Base-by-base conservation (phyloP, 2,888 invertebrate genomes). In the Heliconius sara region DNA sequence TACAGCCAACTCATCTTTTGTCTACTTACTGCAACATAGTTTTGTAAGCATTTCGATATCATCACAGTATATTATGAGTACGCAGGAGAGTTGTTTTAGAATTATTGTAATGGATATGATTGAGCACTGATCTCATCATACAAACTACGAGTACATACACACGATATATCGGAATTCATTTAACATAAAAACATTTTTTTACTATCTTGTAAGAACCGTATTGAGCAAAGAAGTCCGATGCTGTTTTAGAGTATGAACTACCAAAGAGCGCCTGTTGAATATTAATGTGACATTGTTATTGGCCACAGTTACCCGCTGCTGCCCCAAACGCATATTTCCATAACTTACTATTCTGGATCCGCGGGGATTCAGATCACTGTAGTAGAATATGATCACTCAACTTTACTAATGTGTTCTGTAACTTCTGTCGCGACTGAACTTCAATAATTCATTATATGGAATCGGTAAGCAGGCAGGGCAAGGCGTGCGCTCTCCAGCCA, bases 251-350 rank as follows among this genome's bases (percentile, higher is more conserved):
- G 90, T 88, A 89, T 88, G 91, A 89, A 90, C 92, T 92, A 87
- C 92, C 92, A 92, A 92, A 92, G 92, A 93, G 90, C 92, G 93
- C 86, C 92, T 91, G 94, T 92, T 95, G 95, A 95, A 95, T 95
- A 95, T 95, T 95, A 95, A 95, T 95, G 93, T 91, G 91, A 93
- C 94, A 94, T 95, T 95, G 95, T 95, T 95, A 94, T 94, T 94
- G 95, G 94, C 91, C 92, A 91, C 93, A 92, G 93, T 93, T 92
- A 92, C 91, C 94, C 93, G 93, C 90, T 91, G 91, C 92, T 94
- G 93, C 93, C 95, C 94, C 94, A 94, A 93, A 93, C 94, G 94
- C 92, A 90, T 92, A 95, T 95, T 95, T 93, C 94, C 95, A 95
- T 95, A 95, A 95, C 93, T 95, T 95, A 95, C 94, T 95, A 95